Evolutionary conservation across 2,797 vertebrate species (phyloP).

Genomic region (Tapirus indicus): DNA sequence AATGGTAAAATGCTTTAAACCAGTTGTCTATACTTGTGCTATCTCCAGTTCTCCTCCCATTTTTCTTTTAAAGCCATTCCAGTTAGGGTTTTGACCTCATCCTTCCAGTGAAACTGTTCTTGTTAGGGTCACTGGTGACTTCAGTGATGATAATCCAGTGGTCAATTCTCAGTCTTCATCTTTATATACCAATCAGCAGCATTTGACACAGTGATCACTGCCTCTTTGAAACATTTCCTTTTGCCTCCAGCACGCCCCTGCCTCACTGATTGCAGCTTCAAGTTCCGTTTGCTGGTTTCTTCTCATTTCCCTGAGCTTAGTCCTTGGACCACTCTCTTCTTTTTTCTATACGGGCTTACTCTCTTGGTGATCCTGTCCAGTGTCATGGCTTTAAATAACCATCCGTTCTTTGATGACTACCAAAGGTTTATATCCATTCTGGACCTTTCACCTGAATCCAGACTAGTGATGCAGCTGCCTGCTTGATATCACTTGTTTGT

Average conservation of each 20-base stretch:
- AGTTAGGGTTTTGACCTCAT: background rate
- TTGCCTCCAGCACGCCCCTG: background rate
- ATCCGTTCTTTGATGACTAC: constrained; percentile 29
- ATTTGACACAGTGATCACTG: background rate
- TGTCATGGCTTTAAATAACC: constrained; percentile 2
- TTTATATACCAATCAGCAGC: background rate
- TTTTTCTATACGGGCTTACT: background rate
- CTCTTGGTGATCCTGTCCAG: background rate
- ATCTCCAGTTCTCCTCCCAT: background rate
- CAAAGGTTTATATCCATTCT: constrained; percentile 27
- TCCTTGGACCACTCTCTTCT: background rate
- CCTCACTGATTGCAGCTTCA: background rate
- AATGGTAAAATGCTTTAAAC: background rate
- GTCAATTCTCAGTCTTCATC: background rate
- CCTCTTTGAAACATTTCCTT: constrained; percentile 28
- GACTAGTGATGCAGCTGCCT: background rate
- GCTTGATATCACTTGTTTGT: background rate
- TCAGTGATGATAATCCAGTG: background rate
- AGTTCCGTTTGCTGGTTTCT: constrained; percentile 6
- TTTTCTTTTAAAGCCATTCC: background rate
- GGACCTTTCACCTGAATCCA: background rate
- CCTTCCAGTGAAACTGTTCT: background rate
- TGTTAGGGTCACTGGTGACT: background rate
- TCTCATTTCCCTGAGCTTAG: constrained; percentile 38
- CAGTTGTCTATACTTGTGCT: background rate